Evolutionary conservation across 2,888 invertebrate genomes (phyloP).

Genomic region (Cylindroiulus punctatus): DNA sequence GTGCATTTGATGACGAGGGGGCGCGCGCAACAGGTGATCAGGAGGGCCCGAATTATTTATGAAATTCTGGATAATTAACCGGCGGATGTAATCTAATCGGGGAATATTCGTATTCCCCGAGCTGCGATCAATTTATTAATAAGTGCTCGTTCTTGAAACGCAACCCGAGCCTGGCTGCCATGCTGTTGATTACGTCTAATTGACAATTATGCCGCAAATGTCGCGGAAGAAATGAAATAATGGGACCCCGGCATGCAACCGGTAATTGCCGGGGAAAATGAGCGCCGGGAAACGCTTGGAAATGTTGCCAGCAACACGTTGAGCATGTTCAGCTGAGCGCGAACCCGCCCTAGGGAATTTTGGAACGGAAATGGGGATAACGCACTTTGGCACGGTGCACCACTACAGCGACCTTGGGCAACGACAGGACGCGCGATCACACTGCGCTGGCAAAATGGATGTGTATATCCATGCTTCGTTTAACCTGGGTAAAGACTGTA

Average conservation of each 20-base stretch:
- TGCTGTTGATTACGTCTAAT: slow-evolving; percentile 34
- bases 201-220: slow-evolving; percentile 42
- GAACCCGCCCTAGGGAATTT: background rate
- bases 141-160: slow-evolving; percentile 14
- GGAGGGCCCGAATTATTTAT: slow-evolving; percentile 9
- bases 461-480: too few relatives aligned
- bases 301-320: background rate
- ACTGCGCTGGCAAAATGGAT: too few relatives aligned
- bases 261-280: slow-evolving; percentile 12
- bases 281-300: background rate
- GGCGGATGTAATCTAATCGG: slow-evolving; percentile 12
- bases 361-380: background rate
- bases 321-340: background rate
- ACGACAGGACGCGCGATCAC: too few relatives aligned
- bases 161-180: slow-evolving; percentile 5
- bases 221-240: slow-evolving; percentile 34
- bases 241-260: background rate
- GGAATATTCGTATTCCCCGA: slow-evolving; percentile 12
- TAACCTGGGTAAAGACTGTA: too few relatives aligned
- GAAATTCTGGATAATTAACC: slow-evolving; percentile 15
- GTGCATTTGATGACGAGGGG: background rate
- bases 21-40: background rate
- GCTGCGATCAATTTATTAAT: slow-evolving; percentile 42
- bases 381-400: too few relatives aligned
- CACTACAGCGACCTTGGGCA: too few relatives aligned